A percentile compares a stretch with the other conserved stretches of the same genome.
Evolutionary conservation across 2,113 vertebrate species (phyloP).

Genomic region (Bolborhynchus lineola): DNA sequence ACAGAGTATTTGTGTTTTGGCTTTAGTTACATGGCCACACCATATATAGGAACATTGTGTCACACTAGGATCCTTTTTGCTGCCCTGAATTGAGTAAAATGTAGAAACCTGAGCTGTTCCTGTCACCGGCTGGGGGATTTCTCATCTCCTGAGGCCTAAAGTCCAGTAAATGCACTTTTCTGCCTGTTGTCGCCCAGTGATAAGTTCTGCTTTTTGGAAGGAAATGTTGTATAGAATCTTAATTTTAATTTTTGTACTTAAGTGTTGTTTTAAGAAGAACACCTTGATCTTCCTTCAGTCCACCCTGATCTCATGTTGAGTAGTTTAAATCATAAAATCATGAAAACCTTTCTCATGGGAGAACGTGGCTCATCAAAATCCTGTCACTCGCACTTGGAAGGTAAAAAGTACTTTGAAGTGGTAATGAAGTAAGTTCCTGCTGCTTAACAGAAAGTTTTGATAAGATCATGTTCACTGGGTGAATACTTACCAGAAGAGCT

Average conservation of each 20-base stretch:
- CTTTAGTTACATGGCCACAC: neutral
- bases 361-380: conserved; percentile 14
- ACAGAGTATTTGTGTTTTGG: neutral
- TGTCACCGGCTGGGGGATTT: neutral
- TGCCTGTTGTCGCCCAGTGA: neutral
- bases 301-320: neutral
- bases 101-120: neutral
- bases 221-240: neutral
- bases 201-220: neutral
- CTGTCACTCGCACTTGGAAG: conserved; percentile 30
- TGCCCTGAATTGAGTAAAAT: neutral
- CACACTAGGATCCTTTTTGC: neutral
- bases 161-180: neutral
- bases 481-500: conserved; percentile 42
- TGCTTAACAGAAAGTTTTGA: conserved; percentile 66
- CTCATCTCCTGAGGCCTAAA: neutral
- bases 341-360: neutral
- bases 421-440: conserved; percentile 65
- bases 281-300: neutral
- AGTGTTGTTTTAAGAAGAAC: neutral
- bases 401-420: conserved; percentile 69
- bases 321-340: conserved; percentile 23
- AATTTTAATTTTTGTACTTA: neutral
- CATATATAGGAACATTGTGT: neutral
- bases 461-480: conserved; percentile 70